Evolutionary conservation across 2,113 vertebrate species (phyloP), one percentile per base, ranked within the genome.

Genomic region (Cyphomyrus plagiostoma): DNA sequence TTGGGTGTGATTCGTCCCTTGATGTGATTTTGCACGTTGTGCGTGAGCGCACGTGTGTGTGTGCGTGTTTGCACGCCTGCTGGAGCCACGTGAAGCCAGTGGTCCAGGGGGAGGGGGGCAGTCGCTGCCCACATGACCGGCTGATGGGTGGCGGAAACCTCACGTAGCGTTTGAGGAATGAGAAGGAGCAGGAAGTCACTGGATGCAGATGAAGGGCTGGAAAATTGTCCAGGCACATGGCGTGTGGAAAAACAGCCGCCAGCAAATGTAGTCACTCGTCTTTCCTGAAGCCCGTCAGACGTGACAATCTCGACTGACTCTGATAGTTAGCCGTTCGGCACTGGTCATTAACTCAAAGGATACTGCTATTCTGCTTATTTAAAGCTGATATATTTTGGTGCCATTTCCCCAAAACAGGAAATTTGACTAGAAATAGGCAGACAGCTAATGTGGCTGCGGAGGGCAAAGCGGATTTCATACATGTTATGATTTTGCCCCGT

Each of bases 41-140:
- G 30, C 7, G 50, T 30, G 50, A 39, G 86, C 5, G 21, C 42
- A 1, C 30, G 3, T 53, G 26, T 6, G 11, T 4, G 26, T 11
- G 23, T 50, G 48, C 45, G n/a, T 19, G 42, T 77, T 26, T 13
- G 21, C 56, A 26, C 10, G 19, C 85, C 50, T 56, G 58, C 84
- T 88, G 85, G 77, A 52, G 46, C 62, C 89, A 9, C 42, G 45
- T 52, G 23, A 88, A 70, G 46, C 80, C 26, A 39, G 74, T 10
- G 2, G 74, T 39, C 35, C 4, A 13, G 35, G 42, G 42, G 42
- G 42, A 3, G 42, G 42, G 1, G 42, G 42, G 42, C 35, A 35
- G 35, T 89, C 74, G 87, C 58, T 46, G 35, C 49, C 88, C 89
- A 89, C 49, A 88, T 89, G 50, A 74, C 49, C 77, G 52, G 56